A percentile compares a stretch with the other conserved stretches of the same genome.
Evolutionary conservation across 1,140 invertebrate genomes (phyloP).

Genomic region (Temnothorax nylanderi): DNA sequence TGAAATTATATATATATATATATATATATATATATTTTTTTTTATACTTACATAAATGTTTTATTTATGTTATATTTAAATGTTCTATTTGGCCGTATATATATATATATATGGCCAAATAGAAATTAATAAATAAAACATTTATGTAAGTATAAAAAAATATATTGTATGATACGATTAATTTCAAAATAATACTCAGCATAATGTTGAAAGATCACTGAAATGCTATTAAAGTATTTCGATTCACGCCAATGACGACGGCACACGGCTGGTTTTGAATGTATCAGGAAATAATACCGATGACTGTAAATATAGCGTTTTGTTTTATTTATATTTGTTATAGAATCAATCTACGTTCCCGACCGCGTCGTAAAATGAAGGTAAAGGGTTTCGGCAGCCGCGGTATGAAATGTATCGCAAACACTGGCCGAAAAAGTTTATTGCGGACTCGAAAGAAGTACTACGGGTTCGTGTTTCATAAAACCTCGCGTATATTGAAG

Average conservation of each 20-base stretch:
- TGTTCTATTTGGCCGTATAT: too few species aligned
- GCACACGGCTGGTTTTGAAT: neutral
- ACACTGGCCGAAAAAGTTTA: slow-evolving; percentile 49
- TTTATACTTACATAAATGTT: too few species aligned
- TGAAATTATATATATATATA: neutral
- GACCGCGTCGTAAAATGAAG: slow-evolving; percentile 39
- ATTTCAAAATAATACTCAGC: neutral
- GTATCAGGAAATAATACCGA: slow-evolving; percentile 1
- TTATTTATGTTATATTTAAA: too few species aligned
- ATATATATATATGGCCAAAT: neutral
- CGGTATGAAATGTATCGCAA: slow-evolving; percentile 34
- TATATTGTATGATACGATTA: neutral
- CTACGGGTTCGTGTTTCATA: slow-evolving; percentile 41
- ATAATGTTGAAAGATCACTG: neutral
- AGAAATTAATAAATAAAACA: neutral
- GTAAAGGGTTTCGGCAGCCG: slow-evolving; percentile 41
- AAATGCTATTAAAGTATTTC: neutral
- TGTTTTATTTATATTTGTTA: slow-evolving; percentile 44
- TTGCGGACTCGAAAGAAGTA: slow-evolving; percentile 44
- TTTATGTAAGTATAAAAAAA: neutral
- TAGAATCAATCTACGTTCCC: slow-evolving; percentile 36
- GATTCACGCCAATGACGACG: neutral
- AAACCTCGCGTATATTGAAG: slow-evolving; percentile 45
- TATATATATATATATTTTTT: neutral
- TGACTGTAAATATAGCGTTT: slow-evolving; percentile 8